These are phyloP conservation scores for Emydoidea blandingii DNA, from an alignment of 2,797 vertebrate genomes.

Conservation along the genomic window DNA sequence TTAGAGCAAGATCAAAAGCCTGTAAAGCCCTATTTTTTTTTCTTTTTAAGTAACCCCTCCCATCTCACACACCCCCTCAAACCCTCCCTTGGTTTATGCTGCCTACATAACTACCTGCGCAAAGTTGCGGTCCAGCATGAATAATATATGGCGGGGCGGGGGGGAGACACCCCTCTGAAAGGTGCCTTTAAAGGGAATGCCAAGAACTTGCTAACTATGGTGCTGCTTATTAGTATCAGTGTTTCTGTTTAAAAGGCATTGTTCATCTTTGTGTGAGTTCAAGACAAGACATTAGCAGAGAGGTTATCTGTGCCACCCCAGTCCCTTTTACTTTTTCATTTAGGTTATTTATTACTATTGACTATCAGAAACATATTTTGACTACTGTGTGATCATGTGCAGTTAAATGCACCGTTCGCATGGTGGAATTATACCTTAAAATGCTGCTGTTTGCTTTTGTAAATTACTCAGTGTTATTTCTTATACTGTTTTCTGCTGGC, in stretches of 20 bases:
- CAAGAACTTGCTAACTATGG: accelerated
- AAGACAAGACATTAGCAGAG: neutral
- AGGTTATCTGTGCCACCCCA: neutral
- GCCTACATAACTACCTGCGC: neutral
- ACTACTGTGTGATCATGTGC: neutral
- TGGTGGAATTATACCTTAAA: accelerated
- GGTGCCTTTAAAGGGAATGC: neutral
- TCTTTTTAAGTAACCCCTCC: neutral
- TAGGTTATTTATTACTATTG: accelerated
- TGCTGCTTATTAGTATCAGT: accelerated
- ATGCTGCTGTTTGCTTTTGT: neutral
- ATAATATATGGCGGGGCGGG: neutral
- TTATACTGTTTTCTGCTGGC: neutral
- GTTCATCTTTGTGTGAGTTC: neutral
- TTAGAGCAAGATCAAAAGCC: neutral
- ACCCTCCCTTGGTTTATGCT: accelerated
- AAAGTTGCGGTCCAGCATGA: accelerated
- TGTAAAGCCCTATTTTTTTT: neutral
- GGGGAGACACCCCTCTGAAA: neutral
- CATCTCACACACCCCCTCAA: neutral
- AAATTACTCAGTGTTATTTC: neutral
- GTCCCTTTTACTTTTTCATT: accelerated
- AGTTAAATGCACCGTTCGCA: accelerated
- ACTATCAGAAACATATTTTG: accelerated
- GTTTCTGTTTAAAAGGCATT: accelerated